Evolutionary conservation across 1,140 invertebrate genomes (phyloP).

Genomic region (Hycleus cichorii): DNA sequence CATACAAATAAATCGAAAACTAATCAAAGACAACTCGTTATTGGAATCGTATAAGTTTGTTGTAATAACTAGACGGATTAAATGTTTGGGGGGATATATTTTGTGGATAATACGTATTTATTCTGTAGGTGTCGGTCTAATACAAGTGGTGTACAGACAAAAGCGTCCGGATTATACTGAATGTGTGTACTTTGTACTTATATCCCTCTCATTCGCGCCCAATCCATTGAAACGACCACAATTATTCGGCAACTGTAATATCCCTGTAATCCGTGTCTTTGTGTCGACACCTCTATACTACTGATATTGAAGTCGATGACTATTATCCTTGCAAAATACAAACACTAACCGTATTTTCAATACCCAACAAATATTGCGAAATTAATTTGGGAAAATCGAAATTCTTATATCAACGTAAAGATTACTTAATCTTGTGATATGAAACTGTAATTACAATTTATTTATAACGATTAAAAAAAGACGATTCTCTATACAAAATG

Average conservation of each 20-base stretch:
- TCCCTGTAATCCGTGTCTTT: slow-evolving; percentile 11
- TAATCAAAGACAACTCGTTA: slow-evolving; percentile 2
- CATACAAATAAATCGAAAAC: slow-evolving; percentile 20
- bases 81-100: not conserved
- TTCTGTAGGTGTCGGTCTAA: not conserved
- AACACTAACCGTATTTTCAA: too few species aligned
- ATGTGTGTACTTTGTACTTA: slow-evolving; percentile 3
- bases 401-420: too few species aligned
- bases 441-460: too few species aligned
- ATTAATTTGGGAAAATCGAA: too few species aligned
- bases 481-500: not conserved
- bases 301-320: slow-evolving; percentile 3
- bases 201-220: slow-evolving; percentile 7
- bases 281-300: slow-evolving; percentile 5
- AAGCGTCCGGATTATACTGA: slow-evolving; percentile 4
- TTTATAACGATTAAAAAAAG: too few species aligned
- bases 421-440: too few species aligned
- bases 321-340: too few species aligned
- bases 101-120: not conserved
- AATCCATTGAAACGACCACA: slow-evolving; percentile 10
- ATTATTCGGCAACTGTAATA: slow-evolving; percentile 3
- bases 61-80: not conserved
- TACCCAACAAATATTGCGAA: too few species aligned
- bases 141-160: slow-evolving; percentile 3
- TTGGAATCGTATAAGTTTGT: not conserved